A percentile compares a stretch with the other conserved stretches of the same genome.
phyloP scores from a whole-genome alignment of 92 coral and sea anemone genomes.

The Ricordea florida region DNA sequence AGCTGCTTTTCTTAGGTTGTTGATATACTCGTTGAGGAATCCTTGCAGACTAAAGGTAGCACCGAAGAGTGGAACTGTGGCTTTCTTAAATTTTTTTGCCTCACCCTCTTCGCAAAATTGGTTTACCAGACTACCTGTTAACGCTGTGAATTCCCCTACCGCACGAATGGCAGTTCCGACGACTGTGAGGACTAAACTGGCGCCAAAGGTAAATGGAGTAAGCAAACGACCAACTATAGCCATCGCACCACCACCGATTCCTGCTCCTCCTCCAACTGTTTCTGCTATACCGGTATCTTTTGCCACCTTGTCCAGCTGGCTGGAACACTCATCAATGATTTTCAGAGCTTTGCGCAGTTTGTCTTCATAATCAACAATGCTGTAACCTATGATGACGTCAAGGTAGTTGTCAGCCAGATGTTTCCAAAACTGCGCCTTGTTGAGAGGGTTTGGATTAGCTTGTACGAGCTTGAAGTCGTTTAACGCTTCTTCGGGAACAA shows the following conservation, averaged over 20 bases:
- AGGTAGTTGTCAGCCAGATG: constrained; percentile 1
- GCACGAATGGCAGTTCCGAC: neutral
- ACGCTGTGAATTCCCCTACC: neutral
- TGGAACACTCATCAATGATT: neutral
- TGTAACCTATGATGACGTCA: constrained; percentile 12
- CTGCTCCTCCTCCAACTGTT: neutral
- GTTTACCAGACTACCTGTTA: neutral
- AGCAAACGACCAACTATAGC: neutral
- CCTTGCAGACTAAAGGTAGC: constrained; percentile 7
- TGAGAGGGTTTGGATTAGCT: neutral
- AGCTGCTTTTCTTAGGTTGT: neutral
- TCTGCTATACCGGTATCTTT: neutral
- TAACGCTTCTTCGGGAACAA: constrained; percentile 22
- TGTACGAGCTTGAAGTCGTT: neutral
- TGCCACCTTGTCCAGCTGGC: neutral
- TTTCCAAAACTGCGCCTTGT: constrained; percentile 16
- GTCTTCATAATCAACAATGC: neutral
- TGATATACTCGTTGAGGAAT: neutral
- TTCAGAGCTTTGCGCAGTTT: neutral
- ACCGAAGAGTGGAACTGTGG: constrained; percentile 1
- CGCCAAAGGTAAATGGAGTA: neutral
- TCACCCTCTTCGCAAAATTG: neutral
- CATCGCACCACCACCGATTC: neutral
- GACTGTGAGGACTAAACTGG: neutral
- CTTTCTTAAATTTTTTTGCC: neutral